Evolutionary conservation across 2,797 vertebrate species (phyloP).

Genomic region (Rhyacichthys aspro): DNA sequence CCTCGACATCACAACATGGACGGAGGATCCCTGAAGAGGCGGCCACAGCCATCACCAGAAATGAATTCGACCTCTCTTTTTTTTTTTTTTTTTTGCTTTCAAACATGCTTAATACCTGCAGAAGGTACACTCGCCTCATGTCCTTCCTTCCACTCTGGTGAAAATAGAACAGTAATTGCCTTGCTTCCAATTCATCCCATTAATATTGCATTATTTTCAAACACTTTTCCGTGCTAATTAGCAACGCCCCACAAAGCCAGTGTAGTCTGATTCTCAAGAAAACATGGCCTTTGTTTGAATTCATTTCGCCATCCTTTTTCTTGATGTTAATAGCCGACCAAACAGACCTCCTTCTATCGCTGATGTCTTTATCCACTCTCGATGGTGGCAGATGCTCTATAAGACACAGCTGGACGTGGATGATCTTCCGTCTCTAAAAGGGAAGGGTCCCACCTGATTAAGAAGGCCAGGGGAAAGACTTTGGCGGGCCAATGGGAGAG

Average conservation of each 20-base stretch:
- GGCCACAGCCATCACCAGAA: constrained; percentile 54
- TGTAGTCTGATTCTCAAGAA: constrained; percentile 1
- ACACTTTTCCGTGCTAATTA: constrained; percentile 4
- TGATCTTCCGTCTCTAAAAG: constrained; percentile 68
- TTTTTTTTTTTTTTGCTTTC: constrained; percentile 25
- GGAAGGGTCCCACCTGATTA: constrained; percentile 80
- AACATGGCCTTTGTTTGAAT: neutral
- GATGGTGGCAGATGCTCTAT: constrained; percentile 55
- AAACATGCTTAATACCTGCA: constrained; percentile 37
- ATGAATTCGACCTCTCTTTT: constrained; percentile 54
- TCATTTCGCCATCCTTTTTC: constrained; percentile 3
- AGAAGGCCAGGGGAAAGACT: constrained; percentile 80
- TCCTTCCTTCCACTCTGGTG: constrained; percentile 13
- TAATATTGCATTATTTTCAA: neutral
- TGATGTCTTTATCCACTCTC: constrained; percentile 40
- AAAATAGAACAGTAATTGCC: constrained; percentile 32
- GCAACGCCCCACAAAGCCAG: neutral
- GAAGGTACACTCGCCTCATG: constrained; percentile 23
- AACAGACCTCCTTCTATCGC: constrained; percentile 3
- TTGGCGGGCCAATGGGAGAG: constrained; percentile 78
- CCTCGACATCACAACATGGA: constrained; percentile 61
- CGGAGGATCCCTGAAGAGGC: constrained; percentile 53
- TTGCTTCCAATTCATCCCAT: constrained; percentile 16
- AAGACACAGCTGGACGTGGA: constrained; percentile 64
- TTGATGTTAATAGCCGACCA: neutral